These are phyloP conservation scores for Hetaerina titia DNA, from an alignment of 2,888 invertebrate species.

Conservation along the genomic window DNA sequence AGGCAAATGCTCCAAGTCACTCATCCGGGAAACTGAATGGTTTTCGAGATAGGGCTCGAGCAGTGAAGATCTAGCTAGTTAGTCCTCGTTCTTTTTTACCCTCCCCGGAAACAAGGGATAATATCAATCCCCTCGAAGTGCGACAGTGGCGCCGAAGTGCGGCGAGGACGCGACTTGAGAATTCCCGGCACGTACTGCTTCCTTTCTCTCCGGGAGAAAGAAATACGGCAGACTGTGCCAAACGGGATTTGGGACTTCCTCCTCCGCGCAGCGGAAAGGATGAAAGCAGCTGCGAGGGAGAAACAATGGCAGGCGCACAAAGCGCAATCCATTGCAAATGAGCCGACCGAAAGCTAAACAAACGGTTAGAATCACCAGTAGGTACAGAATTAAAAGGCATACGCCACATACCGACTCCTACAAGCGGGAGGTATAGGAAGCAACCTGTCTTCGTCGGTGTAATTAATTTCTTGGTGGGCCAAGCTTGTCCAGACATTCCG, in stretches of 20 bases:
- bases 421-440: not conserved
- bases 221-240: slow-evolving; percentile 45
- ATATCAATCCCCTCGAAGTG: slow-evolving; percentile 57
- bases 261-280: not conserved
- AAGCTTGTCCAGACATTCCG: not conserved
- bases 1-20: not conserved
- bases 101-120: not conserved
- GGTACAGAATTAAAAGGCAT: not conserved
- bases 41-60: not conserved
- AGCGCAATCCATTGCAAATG: slow-evolving; percentile 47
- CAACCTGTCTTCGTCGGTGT: not conserved
- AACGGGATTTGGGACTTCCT: slow-evolving; percentile 10
- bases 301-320: slow-evolving; percentile 21
- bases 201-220: slow-evolving; percentile 43
- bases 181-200: slow-evolving; percentile 46
- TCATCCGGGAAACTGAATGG: not conserved
- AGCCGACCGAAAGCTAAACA: not conserved
- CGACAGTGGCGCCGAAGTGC: slow-evolving; percentile 36
- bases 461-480: not conserved
- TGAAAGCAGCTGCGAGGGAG: not conserved
- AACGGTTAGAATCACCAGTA: not conserved
- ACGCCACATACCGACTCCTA: not conserved
- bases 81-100: not conserved
- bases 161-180: slow-evolving; percentile 20
- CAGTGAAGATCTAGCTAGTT: not conserved